A percentile compares a stretch with the other conserved stretches of the same genome.
Conservation (phyloP, 2,797 vertebrate species). For the Tachyglossus aculeatus region DNA sequence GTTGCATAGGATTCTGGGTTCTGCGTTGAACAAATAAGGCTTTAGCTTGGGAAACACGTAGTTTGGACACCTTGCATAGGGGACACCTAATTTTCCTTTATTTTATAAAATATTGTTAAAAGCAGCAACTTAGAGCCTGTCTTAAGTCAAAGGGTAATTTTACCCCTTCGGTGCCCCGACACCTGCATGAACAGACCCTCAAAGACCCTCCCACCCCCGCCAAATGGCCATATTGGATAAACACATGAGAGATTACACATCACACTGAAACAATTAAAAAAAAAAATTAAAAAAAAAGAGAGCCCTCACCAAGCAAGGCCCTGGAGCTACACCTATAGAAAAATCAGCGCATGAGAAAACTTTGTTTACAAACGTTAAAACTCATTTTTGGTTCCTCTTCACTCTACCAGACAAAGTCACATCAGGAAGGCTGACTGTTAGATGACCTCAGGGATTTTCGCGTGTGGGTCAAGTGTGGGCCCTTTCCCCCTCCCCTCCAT, state of each 20-base stretch:
- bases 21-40: conserved; percentile 58
- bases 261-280: conserved; percentile 45
- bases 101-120: conserved; percentile 42
- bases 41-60: conserved; percentile 35
- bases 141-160: conserved; percentile 40
- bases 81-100: conserved; percentile 25
- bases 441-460: conserved; percentile 29
- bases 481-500: too few relatives aligned
- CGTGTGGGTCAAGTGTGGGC: conserved; percentile 22
- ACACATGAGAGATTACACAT: conserved; percentile 23
- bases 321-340: conserved; percentile 44
- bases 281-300: too few relatives aligned
- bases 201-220: conserved; percentile 38
- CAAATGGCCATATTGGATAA: conserved; percentile 34
- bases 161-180: conserved; percentile 52
- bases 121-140: conserved; percentile 53
- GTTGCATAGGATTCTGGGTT: conserved; percentile 63
- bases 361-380: conserved; percentile 67
- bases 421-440: conserved; percentile 41
- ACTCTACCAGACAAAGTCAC: conserved; percentile 56
- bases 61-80: conserved; percentile 60
- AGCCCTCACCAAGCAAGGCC: conserved; percentile 24
- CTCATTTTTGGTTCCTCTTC: conserved; percentile 55
- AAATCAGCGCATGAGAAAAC: conserved; percentile 43
- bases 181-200: conserved; percentile 37